Conservation (phyloP, 2,888 invertebrate genomes). For the Rotaria macrura region DNA sequence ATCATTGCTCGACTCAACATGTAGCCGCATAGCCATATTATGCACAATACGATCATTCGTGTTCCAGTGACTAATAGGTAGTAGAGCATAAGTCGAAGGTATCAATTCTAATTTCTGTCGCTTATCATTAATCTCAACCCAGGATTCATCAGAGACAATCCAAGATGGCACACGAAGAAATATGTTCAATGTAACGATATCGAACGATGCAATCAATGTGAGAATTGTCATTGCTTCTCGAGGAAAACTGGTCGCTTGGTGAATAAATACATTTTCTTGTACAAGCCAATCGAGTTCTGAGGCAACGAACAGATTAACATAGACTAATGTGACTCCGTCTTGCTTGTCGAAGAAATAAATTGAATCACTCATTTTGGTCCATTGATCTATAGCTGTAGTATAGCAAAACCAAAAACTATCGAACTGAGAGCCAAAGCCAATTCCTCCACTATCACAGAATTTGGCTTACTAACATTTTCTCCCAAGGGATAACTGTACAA, state of each 20-base stretch:
- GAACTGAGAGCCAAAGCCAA: background rate
- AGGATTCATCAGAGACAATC: background rate
- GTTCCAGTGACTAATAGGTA: background rate
- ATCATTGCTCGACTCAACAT: background rate
- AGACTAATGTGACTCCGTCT: background rate
- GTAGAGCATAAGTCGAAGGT: background rate
- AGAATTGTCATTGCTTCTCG: background rate
- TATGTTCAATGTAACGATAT: background rate
- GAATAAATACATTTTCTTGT: background rate
- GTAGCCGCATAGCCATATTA: background rate
- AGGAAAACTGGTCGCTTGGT: background rate
- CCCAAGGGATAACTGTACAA: constrained; percentile 8
- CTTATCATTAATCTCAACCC: background rate
- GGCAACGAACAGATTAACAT: constrained; percentile 1
- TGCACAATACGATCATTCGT: background rate
- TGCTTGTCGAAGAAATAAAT: background rate
- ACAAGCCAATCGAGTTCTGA: background rate
- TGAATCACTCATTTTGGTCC: constrained; percentile 18
- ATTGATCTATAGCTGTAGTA: constrained; percentile 9
- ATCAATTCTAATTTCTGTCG: background rate
- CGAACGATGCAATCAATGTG: background rate
- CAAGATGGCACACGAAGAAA: background rate
- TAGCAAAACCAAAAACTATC: constrained; percentile 17
- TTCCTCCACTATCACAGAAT: background rate
- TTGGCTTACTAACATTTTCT: background rate